Evolutionary conservation across 2,797 vertebrate genomes (phyloP).

Genomic region (Tragelaphus oryx): DNA sequence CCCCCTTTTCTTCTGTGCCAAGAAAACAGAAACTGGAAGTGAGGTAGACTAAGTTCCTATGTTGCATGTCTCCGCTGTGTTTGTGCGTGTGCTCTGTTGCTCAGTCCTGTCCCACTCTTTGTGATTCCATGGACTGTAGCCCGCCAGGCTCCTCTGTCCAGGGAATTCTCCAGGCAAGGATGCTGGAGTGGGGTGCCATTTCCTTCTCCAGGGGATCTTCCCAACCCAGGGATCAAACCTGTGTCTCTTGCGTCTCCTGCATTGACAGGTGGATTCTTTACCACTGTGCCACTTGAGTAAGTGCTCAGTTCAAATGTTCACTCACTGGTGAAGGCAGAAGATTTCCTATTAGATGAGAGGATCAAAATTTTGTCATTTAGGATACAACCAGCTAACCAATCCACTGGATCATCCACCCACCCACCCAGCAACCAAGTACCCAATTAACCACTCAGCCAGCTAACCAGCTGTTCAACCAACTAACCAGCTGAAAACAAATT

Average conservation of each 20-base stretch:
- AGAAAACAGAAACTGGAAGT: background rate
- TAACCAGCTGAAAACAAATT: background rate
- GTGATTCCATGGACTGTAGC: background rate
- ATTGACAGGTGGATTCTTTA: background rate
- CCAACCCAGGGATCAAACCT: background rate
- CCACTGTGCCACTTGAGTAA: background rate
- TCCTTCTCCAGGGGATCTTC: background rate
- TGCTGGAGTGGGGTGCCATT: background rate
- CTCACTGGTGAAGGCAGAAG: background rate
- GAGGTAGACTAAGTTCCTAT: no score
- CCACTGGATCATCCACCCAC: no score
- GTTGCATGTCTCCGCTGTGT: accelerated
- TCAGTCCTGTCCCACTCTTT: accelerated
- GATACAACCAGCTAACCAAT: background rate
- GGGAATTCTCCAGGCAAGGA: background rate
- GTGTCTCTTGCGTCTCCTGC: background rate
- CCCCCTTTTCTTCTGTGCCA: background rate
- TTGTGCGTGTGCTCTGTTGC: background rate
- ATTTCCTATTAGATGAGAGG: background rate
- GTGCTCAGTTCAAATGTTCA: no score
- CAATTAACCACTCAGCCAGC: background rate
- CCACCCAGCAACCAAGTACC: no score
- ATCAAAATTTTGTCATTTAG: background rate
- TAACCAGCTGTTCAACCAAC: background rate
- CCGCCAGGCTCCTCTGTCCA: accelerated